Base-by-base conservation (phyloP, 2,797 vertebrate species). In the Coccyzus lansbergi region DNA sequence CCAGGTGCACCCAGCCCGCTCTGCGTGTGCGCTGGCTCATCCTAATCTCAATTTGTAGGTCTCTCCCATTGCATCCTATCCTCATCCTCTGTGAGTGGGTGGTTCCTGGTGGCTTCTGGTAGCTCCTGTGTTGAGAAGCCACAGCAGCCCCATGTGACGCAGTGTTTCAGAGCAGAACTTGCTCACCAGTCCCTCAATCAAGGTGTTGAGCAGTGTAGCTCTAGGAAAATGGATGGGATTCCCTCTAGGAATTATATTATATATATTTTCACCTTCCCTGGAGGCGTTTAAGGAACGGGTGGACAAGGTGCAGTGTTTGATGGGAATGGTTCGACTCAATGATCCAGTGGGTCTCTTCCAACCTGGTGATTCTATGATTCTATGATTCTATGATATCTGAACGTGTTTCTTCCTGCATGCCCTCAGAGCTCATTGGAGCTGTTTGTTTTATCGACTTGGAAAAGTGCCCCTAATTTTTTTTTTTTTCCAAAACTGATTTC, bases 401-500 rank as follows among this genome's bases (percentile, higher is more conserved):
- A 38, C 51, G 9, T 29, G 22, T 34, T 64, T 36, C 19, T 62
- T 18, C 10, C 42, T 0, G 0, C 44, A 19, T 49, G 51, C 31
- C 7, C n/a, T 88, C 4, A 0, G 79, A 59, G 31, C 48, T 82
- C 38, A 33, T 65, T 79, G 29, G 80, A 44, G 72, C 7, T 11
- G 40, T 92, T 95, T 86, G 74, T 86, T 95, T 88, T 88, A 94
- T 94, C 90, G 93, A 5, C 86, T 93, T 94, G 94, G 88, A 84
- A 83, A 88, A 86, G 25, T 63, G 88, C 83, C 88, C 72, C 20
- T 28, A 55, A 59, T 12, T 12, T 65, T 9, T 38, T 67, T 44
- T 75, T 67, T 81, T 85, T 74, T 59, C 31, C 1, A 5, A 49
- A 96, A 72, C 82, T 18, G 95, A 97, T 97, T 97, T 97, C 95